Conservation (phyloP, 2,888 invertebrate genomes). For the Mimas tiliae region DNA sequence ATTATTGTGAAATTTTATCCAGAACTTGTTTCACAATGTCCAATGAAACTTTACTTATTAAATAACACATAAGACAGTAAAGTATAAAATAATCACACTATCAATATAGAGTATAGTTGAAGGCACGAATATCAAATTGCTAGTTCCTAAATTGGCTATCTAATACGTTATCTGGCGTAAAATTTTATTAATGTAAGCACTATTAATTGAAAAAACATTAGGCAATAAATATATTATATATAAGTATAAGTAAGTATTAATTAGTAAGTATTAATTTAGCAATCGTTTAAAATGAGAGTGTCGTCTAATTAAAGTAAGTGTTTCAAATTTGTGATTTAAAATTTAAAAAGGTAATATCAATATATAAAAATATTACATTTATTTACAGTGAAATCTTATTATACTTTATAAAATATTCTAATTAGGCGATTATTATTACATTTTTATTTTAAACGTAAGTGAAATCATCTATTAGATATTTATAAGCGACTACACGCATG, state of each 20-base stretch:
- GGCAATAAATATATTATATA: background rate
- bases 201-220: too few species aligned
- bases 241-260: background rate
- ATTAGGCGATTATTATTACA: background rate
- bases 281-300: too few species aligned
- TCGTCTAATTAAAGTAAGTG: background rate
- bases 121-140: too few species aligned
- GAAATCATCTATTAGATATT: constrained; percentile 9
- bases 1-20: background rate
- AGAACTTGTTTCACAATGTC: background rate
- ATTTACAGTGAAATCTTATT: constrained; percentile 10
- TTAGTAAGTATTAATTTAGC: background rate
- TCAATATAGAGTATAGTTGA: too few species aligned
- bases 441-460: background rate
- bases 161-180: too few species aligned
- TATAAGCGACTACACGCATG: background rate
- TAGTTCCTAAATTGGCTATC: too few species aligned
- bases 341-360: background rate
- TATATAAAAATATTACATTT: background rate
- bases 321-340: background rate
- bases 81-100: too few species aligned
- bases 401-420: background rate
- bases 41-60: too few species aligned
- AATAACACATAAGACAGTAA: too few species aligned
- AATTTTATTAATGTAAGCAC: too few species aligned